Evolutionary conservation across 2,888 invertebrate species (phyloP), one percentile per base, ranked within the genome.

Genomic region (Chymomyza fuscimana): DNA sequence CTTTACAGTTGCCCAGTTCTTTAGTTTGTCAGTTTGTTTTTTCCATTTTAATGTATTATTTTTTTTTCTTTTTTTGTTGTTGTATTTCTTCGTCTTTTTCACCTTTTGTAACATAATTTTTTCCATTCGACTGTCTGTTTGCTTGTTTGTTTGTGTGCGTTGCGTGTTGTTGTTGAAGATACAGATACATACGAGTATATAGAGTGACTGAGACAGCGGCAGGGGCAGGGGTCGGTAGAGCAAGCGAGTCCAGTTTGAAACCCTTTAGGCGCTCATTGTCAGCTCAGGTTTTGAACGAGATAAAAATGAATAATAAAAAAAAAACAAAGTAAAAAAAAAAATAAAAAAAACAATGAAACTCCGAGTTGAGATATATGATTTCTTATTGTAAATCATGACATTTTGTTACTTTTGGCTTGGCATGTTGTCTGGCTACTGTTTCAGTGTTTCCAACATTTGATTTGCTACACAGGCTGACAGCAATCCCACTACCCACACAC

Each of bases 311-410:
- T 74, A 69, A 50, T 64, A 67, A 36, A 62, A 7, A 32, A 78
- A 74, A 40, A 58, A 29, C 40, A 59, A 69, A 75, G 66, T 70
- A 29, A 59, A 58, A 46, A 65, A 29, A 46, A 56, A 58, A 66
- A 66, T 68, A 64, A 25, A 46, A 65, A 15, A 58, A 46, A 65
- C 10, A 60, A 50, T 22, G 50, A 66, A 68, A 69, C 76, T 72
- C 72, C 56, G 72, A 70, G 36, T 10, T 32, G 80, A 84, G 71
- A 86, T 79, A 87, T 79, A 79, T 78, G 83, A 83, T 82, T 82
- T 85, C 86, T 76, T 81, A 85, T 86, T 83, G 87, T 87, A 85
- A 83, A 85, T 83, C 82, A 83, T 87, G 87, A 85, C 87, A 87
- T 83, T 83, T 80, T 80, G 79, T 80, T 87, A 74, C 77, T 71